Evolutionary conservation across 2,113 vertebrate genomes (phyloP), one percentile per base, ranked within the genome.

Genomic region (Podilymbus podiceps): DNA sequence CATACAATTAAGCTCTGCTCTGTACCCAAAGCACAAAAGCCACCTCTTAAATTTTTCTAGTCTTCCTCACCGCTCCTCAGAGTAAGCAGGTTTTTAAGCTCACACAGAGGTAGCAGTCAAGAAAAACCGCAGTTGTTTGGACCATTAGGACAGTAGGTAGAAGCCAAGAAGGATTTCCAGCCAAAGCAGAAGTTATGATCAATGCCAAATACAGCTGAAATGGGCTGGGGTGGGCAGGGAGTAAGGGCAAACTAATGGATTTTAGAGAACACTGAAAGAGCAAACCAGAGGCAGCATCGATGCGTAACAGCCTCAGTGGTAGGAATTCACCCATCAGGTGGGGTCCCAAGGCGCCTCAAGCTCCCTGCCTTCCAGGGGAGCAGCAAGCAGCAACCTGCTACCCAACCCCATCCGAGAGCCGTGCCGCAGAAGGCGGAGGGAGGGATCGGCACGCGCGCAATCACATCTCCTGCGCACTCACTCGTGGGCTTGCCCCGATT

Each of bases 401-500:
- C 76, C 69, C 83, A 59, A 15, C 5, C 27, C 35, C n/a, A 9
- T 6, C 16, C 0, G 10, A 46, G 53, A 40, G 33, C 53, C 3
- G 20, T 19, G 62, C 53, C 22, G 33, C 38, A 6, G n/a, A 59
- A 82, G 23, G 46, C 71, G 40, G 46, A 15, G 42, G 30, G 8
- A 93, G 30, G 15, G 4, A 13, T 1, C n/a, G 6, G 13, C 52
- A 22, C 0, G 1, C 4, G 30, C 27, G 24, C 38, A 21, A 17
- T 2, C 23, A 4, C 77, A 75, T 28, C 62, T 73, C 72, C 3
- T 19, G 8, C 53, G 52, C 75, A 5, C 66, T 53, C 12, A 0
- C 31, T 59, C 64, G 7, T 4, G 44, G 74, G 63, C 63, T 53
- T 60, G 75, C 67, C 63, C 85, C 3, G 2, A 83, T 83, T 90